These are phyloP conservation scores for Mus musculus DNA, from an alignment of 2,113 vertebrate species.

Conservation along the genomic window DNA sequence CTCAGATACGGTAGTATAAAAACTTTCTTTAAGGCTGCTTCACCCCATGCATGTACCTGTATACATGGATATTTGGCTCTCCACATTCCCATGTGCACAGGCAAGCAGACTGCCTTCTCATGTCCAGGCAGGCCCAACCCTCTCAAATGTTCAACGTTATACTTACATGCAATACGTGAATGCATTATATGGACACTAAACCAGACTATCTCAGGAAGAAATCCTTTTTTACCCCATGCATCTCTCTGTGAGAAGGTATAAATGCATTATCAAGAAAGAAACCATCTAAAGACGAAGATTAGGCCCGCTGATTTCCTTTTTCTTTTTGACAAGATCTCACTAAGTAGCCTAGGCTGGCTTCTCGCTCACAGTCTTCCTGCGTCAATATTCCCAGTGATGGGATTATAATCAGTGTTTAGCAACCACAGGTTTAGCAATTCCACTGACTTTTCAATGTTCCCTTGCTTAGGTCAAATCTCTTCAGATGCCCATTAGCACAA, in stretches of 20 bases:
- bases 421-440: not conserved
- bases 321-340: not conserved
- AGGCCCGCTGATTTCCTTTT: not conserved
- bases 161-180: not conserved
- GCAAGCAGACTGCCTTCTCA: not conserved
- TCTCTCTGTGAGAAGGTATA: not conserved
- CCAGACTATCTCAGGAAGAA: not conserved
- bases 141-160: not conserved
- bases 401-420: no score
- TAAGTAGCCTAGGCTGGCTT: not conserved
- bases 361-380: not conserved
- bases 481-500: not conserved
- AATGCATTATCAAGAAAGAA: not conserved
- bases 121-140: not conserved
- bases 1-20: not conserved
- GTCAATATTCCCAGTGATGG: not conserved
- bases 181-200: not conserved
- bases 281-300: not conserved
- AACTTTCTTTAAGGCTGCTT: not conserved
- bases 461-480: not conserved
- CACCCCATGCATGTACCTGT: not conserved
- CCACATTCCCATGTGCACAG: not conserved
- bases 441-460: not conserved
- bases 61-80: not conserved
- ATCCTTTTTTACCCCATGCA: not conserved